Percentiles rank a stretch among this genome's conserved stretches.
Evolutionary conservation across 1,140 invertebrate species (phyloP).

Genomic region (roundworm (Caenorhabditis elegans)): DNA sequence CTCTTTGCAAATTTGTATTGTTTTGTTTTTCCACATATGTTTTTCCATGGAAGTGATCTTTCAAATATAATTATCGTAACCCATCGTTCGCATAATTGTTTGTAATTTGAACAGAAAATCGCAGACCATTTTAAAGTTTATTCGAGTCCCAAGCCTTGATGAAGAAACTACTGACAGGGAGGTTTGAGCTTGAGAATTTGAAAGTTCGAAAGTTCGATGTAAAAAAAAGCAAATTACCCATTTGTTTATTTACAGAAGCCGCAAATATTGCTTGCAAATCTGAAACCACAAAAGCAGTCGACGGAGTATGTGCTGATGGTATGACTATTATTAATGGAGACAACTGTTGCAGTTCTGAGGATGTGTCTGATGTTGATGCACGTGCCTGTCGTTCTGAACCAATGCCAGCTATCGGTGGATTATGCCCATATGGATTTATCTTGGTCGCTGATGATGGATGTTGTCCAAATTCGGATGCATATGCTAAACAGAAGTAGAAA

Average conservation of each 20-base stretch:
- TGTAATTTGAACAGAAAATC: too few relatives aligned
- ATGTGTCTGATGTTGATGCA: not conserved
- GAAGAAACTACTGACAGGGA: too few relatives aligned
- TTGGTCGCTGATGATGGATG: not conserved
- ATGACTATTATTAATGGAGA: not conserved
- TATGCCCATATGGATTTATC: not conserved
- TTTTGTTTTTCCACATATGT: too few relatives aligned
- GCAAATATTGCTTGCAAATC: not conserved
- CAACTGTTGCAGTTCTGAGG: not conserved
- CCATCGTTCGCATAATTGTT: too few relatives aligned
- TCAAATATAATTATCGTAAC: too few relatives aligned
- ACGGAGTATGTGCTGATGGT: not conserved
- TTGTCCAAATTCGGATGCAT: not conserved
- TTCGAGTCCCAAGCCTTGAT: too few relatives aligned
- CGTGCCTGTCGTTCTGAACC: not conserved
- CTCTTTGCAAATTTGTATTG: too few relatives aligned
- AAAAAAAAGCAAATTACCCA: too few relatives aligned
- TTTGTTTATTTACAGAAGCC: not conserved
- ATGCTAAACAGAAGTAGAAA: not conserved
- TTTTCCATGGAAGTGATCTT: too few relatives aligned
- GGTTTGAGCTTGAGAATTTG: too few relatives aligned
- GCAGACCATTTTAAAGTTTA: too few relatives aligned
- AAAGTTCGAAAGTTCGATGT: too few relatives aligned
- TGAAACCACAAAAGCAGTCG: not conserved
- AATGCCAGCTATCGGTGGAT: not conserved